Evolutionary conservation across 2,888 invertebrate species (phyloP), one percentile per base, ranked within the genome.

Genomic region (Pollenia labialis): DNA sequence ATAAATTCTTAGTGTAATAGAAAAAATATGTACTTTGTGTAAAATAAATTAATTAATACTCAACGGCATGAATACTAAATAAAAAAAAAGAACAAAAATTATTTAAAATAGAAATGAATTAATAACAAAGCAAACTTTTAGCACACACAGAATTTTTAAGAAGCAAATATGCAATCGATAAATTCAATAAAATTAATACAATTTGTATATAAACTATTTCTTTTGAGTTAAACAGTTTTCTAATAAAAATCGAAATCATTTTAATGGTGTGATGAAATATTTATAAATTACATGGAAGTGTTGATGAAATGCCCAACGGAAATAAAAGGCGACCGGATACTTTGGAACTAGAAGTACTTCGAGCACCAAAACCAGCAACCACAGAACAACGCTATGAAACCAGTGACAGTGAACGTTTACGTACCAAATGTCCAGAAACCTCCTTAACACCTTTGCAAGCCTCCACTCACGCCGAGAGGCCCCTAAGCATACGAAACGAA

Each of bases 301-400:
- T 88, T 85, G 75, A 82, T 89, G 90, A 88, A 83, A 92, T 92
- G 92, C 90, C 90, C 81, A 89, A 88, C 87, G 90, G 90, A 87
- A 89, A 86, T 82, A 90, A 89, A 81, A 89, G 90, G 87, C 90
- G 92, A 81, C 92, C 92, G 81, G 93, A 93, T 88, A 91, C 92
- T 76, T 89, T 94, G 91, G 94, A 94, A 91, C 90, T 94, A 91
- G 94, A 94, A 90, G 94, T 94, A 89, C 94, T 94, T 88, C 94
- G 94, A 89, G 92, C 93, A 88, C 91, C 93, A 87, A 92, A 88
- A 85, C 85, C 88, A 60, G 87, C 85, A 60, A 69, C 54, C 44
- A n/a, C 81, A 74, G 16, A 74, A 10, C 80, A 32, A 54, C 72
- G 50, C 64, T 75, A 42, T 85, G 85, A 71, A 46, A 44, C 81